Base-by-base conservation (phyloP, 2,888 invertebrate genomes). In the Geophilus truncorum region DNA sequence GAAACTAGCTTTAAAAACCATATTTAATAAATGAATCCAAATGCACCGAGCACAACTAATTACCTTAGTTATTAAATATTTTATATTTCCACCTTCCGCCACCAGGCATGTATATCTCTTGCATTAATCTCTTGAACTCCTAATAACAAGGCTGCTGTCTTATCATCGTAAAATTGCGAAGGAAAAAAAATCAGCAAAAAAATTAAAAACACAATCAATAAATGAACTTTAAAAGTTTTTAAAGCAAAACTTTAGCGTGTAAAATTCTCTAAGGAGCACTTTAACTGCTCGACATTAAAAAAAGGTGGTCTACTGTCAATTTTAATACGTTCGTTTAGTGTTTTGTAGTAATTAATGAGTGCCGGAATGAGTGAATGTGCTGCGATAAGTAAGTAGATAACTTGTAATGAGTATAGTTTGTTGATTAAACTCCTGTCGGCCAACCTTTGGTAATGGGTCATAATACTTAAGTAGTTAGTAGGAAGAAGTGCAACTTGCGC, bases 391-490 rank as follows among this genome's bases (percentile, higher is more conserved):
- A 28, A 70, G 70, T 70, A 70, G 70, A 70, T 70, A 28, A 28
- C 12, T 70, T 15, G 70, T 70, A 70, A 70, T 70, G 23, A 70
- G 70, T 10, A 25, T 70, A 70, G 70, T 70, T n/a, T 70, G 70
- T 70, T 70, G 70, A 70, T 70, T 70, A 70, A 70, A 70, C 70
- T 70, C 70, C 70, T 70, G 70, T 28, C 70, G 25, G 25, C 10
- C 70, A 15, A 70, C 70, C 70, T 70, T 70, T 70, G 70, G 70
- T 70, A 70, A 70, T 70, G 70, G 70, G 25, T 70, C 70, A 70
- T 70, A 70, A 70, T 70, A 70, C n/a, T 70, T 70, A 70, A 70
- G 70, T 70, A 25, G 70, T 70, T 70, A 70, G 15, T 15, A 3
- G 25, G n/a, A 70, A 23, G 70, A 70, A 70, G 25, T 25, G 70